Base-by-base conservation (phyloP, 2,797 vertebrate genomes). In the Apogon talboti region DNA sequence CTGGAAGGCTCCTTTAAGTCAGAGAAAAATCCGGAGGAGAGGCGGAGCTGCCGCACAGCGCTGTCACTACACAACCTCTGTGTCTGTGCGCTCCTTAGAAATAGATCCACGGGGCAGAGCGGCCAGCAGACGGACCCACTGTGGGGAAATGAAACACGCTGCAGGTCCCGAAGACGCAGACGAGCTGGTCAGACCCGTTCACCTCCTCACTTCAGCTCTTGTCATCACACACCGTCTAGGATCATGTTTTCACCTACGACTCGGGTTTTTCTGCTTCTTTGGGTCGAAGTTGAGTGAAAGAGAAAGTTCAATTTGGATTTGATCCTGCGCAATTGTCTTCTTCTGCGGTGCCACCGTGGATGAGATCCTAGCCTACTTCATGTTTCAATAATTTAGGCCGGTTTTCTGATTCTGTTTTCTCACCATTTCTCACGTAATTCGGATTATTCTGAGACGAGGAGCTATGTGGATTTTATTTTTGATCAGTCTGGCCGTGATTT, bases 1-100 rank as follows among this genome's bases (percentile, higher is more conserved):
- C 80, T 85, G 91, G 90, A 94, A 92, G 94, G 93, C 93, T 90
- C 86, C 91, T 89, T 94, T 92, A 94, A 93, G 89, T 80, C 64
- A 18, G 60, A 57, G 61, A 52, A 48, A 87, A 87, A 77, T 49
- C 81, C 54, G 81, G 55, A 51, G 42, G 62, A 56, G 79, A 86
- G 93, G 92, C 87, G 92, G 88, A 84, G 92, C 87, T 53, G 67
- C 54, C 3, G 56, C 60, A 0, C 57, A 44, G 48, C 41, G 59
- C 90, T 89, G 91, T 91, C 91, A 87, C 66, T 71, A 64, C 63
- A 57, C 71, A 7, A 14, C 81, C 47, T 33, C 18, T 8, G 38
- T 6, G 41, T 48, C 63, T 49, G 35, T 40, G 68, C 73, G 80
- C 85, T 70, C 77, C 77, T 79, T 38, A 83, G 49, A 79, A 70